phyloP scores from a whole-genome alignment of 1,140 invertebrate genomes.

The Aleiodes sp. region DNA sequence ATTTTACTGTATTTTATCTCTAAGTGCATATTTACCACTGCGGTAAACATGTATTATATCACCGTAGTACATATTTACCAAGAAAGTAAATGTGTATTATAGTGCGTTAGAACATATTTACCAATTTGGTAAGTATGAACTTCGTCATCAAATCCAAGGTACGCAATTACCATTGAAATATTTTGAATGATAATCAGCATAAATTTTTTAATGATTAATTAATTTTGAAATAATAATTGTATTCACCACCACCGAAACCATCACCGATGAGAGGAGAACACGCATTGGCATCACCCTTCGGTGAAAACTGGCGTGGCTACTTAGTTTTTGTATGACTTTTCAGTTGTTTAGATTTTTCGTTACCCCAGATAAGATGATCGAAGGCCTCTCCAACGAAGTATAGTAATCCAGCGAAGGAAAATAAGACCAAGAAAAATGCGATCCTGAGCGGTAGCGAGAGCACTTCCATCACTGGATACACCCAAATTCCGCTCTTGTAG shows the following conservation, averaged over 20 bases:
- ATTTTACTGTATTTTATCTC: too few relatives aligned
- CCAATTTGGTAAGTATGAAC: neutral
- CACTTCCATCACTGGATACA: constrained; percentile 85
- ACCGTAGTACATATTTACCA: too few relatives aligned
- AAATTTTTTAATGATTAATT: constrained; percentile 15
- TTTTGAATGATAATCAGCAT: constrained; percentile 4
- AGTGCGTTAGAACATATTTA: neutral
- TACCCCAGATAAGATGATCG: constrained; percentile 77
- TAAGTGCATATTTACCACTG: too few relatives aligned
- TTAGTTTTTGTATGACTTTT: constrained; percentile 57
- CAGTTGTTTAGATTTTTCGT: constrained; percentile 65
- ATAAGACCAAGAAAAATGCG: constrained; percentile 74
- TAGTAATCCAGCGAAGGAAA: constrained; percentile 69
- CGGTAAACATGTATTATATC: too few relatives aligned
- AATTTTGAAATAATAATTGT: too few relatives aligned
- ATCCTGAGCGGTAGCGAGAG: constrained; percentile 75
- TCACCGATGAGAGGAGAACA: constrained; percentile 48
- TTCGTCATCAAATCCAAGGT: neutral
- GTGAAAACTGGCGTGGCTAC: constrained; percentile 52
- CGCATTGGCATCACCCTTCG: constrained; percentile 44
- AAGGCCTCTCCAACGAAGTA: constrained; percentile 77
- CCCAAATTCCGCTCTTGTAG: constrained; percentile 79
- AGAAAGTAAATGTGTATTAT: too few relatives aligned
- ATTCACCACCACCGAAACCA: constrained; percentile 60
- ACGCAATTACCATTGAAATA: constrained; percentile 22